Evolutionary conservation across 2,113 vertebrate species (phyloP), one percentile per base, ranked within the genome.

Genomic region (Zosterops hypoxanthus): DNA sequence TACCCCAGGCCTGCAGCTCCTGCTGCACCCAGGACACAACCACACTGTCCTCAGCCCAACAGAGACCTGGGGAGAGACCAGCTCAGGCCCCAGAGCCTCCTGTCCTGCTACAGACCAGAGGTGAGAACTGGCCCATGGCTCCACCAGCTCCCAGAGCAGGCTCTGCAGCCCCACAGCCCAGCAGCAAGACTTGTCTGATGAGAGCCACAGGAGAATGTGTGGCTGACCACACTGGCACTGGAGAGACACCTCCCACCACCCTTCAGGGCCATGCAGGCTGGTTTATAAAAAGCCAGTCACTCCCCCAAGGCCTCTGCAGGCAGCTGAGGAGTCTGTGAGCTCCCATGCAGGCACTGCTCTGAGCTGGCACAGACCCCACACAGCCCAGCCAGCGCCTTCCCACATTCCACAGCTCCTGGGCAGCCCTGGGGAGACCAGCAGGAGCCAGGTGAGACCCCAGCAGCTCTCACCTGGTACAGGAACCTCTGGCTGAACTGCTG

Each of bases 401-500:
- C 49, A 19, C 0, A 0, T 34, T 6, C 46, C 0, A 0, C 1
- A 12, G 57, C 42, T 34, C 34, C 33, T 36, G 18, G 55, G 42
- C 23, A 46, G 42, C n/a, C 26, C 28, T 7, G 9, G 66, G 16
- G 50, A 82, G 77, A 42, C 15, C 42, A 4, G 14, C 6, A 1
- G 82, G 53, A 86, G 64, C 6, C 1, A 55, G 34, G 25, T 12
- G 3, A 57, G 88, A 87, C 47, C 77, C 60, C 34, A 14, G 46
- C 3, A 0, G 39, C 60, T 57, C 97, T 96, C 97, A 99, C 99
- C 99, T 99, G 99, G 97, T 99, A 99, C 88, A 99, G 99, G 98
- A 99, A 99, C 90, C 99, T 98, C 96, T 99, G 99, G 98, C 99
- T 99, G 98, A 99, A 99, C 82, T 99, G 99, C 94, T 99, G 99